phyloP scores from a whole-genome alignment of 2,113 vertebrate species.

The Actenoides hombroni region DNA sequence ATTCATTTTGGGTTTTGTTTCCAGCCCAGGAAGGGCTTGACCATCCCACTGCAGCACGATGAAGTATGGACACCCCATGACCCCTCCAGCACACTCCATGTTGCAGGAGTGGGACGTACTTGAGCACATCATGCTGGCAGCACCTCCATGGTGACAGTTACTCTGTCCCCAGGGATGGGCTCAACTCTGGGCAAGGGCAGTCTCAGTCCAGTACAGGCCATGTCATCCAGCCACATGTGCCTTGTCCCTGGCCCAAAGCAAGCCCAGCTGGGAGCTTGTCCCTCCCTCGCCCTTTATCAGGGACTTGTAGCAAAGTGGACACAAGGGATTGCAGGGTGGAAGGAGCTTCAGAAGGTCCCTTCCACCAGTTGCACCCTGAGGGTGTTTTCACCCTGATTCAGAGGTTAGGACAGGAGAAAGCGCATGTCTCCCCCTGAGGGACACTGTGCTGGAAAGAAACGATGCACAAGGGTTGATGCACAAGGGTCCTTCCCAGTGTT shows the following conservation, averaged over 20 bases:
- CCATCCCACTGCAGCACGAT: not conserved
- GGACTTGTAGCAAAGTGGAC: too few relatives aligned
- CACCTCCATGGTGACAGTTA: not conserved
- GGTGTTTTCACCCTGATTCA: not conserved
- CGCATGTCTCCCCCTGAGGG: not conserved
- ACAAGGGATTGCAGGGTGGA: too few relatives aligned
- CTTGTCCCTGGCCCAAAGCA: too few relatives aligned
- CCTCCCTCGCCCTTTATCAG: too few relatives aligned
- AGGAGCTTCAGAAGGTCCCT: not conserved
- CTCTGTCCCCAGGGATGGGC: not conserved
- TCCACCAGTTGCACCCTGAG: not conserved
- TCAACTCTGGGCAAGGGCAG: accelerated
- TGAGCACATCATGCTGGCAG: not conserved
- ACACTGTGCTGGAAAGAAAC: not conserved
- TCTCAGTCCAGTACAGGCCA: not conserved
- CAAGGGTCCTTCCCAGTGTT: not conserved
- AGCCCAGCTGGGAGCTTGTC: too few relatives aligned
- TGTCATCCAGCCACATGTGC: not conserved
- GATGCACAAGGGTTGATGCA: not conserved
- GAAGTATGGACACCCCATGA: not conserved
- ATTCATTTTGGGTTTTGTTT: not conserved
- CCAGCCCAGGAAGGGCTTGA: too few relatives aligned
- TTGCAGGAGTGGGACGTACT: not conserved
- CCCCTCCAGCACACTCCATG: too few relatives aligned
- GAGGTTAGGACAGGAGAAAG: not conserved